Evolutionary conservation across 2,113 vertebrate species (phyloP).

Genomic region (Empidonax alnorum): DNA sequence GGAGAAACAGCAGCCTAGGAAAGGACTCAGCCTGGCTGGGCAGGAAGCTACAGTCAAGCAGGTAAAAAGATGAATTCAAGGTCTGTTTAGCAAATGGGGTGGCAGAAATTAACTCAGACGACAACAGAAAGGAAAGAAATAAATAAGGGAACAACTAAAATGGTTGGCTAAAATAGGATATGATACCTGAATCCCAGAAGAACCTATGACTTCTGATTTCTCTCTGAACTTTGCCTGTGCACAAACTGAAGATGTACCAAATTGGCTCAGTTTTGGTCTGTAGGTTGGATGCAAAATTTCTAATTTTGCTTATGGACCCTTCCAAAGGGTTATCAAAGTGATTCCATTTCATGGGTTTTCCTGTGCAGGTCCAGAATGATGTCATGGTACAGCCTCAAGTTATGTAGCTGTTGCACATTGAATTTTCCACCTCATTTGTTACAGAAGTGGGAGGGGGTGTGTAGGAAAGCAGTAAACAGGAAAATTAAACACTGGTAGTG

Average conservation of each 20-base stretch:
- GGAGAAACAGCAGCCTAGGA: neutral
- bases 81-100: neutral
- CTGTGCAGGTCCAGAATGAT: neutral
- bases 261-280: neutral
- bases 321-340: neutral
- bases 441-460: neutral
- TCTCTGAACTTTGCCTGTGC: neutral
- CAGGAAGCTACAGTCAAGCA: neutral
- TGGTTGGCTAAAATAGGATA: neutral
- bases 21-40: neutral
- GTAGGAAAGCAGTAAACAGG: neutral
- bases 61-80: neutral
- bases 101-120: neutral
- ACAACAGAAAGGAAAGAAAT: neutral
- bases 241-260: neutral
- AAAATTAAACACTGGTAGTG: neutral
- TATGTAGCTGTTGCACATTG: neutral
- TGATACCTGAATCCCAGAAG: neutral
- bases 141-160: neutral
- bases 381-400: neutral
- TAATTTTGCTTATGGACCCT: neutral
- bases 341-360: neutral
- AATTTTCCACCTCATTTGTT: neutral
- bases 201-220: neutral
- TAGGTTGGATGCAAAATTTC: neutral